These are phyloP conservation scores for Cheilosia soror DNA, from an alignment of 2,888 invertebrate genomes.

Conservation along the genomic window DNA sequence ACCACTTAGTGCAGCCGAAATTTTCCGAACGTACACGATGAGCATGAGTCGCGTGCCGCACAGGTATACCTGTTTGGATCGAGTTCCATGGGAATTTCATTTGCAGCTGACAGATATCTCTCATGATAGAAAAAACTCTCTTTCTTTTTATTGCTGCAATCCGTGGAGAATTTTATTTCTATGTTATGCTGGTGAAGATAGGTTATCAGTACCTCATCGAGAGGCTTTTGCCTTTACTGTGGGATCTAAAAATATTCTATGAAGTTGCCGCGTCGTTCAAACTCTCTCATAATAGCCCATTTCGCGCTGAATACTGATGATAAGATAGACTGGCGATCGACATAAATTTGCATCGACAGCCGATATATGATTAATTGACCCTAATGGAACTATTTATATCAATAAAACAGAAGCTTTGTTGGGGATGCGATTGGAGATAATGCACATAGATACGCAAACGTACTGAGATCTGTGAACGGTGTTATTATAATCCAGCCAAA, in stretches of 20 bases:
- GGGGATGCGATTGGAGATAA: conserved; percentile 23
- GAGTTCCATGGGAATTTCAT: conserved; percentile 43
- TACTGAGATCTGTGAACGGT: background rate
- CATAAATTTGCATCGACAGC: conserved; percentile 60
- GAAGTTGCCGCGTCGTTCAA: background rate
- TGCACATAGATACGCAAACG: conserved; percentile 7
- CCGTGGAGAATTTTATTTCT: background rate
- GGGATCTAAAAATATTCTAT: conserved; percentile 9
- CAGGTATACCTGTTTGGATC: conserved; percentile 48
- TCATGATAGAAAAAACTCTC: conserved; percentile 6
- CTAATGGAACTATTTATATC: conserved; percentile 54
- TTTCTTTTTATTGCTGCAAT: background rate
- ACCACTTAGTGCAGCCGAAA: conserved; percentile 73
- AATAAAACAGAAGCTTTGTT: conserved; percentile 50
- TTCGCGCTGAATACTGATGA: conserved; percentile 7
- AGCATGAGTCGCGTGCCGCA: conserved; percentile 70
- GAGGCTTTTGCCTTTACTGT: background rate
- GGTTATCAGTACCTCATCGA: conserved; percentile 28
- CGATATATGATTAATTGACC: conserved; percentile 59
- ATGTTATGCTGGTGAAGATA: background rate
- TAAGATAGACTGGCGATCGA: conserved; percentile 32
- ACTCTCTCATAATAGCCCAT: background rate
- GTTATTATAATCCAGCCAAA: conserved; percentile 22
- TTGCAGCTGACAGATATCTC: conserved; percentile 49
- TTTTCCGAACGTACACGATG: conserved; percentile 65